Percentiles rank a stretch among this genome's conserved stretches.
Conservation (phyloP, 1,140 invertebrate genomes). For the Caenorhabditis brenneri region DNA sequence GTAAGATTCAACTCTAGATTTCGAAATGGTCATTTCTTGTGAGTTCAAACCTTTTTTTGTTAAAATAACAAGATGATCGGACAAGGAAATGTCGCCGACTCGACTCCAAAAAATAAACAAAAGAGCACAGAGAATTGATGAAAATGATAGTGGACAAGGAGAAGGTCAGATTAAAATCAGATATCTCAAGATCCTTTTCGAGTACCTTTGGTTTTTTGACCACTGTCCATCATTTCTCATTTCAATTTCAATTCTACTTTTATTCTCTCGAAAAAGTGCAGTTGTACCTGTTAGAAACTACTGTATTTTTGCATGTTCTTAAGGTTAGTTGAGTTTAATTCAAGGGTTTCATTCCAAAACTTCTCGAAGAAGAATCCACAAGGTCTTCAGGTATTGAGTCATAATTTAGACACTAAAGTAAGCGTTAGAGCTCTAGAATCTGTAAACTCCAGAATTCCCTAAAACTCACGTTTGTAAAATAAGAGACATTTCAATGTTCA, state of each 20-base stretch:
- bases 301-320: constrained; percentile 26
- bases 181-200: constrained; percentile 28
- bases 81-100: not conserved
- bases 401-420: too few species aligned
- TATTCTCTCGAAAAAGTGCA: not conserved
- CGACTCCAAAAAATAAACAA: constrained; percentile 20
- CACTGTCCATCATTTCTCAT: not conserved
- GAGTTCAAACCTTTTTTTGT: not conserved
- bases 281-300: not conserved
- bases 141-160: not conserved
- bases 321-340: not conserved
- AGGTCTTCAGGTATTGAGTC: too few species aligned
- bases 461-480: not conserved
- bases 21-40: not conserved
- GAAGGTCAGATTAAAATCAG: constrained; percentile 22
- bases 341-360: not conserved
- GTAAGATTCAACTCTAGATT: not conserved
- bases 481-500: not conserved
- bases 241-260: not conserved
- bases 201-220: constrained; percentile 25
- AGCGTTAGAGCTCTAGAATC: too few species aligned
- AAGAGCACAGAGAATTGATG: not conserved
- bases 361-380: too few species aligned
- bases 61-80: constrained; percentile 5
- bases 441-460: not conserved